Base-by-base conservation (phyloP, 2,888 invertebrate species). In the Xestia sexstrigata region DNA sequence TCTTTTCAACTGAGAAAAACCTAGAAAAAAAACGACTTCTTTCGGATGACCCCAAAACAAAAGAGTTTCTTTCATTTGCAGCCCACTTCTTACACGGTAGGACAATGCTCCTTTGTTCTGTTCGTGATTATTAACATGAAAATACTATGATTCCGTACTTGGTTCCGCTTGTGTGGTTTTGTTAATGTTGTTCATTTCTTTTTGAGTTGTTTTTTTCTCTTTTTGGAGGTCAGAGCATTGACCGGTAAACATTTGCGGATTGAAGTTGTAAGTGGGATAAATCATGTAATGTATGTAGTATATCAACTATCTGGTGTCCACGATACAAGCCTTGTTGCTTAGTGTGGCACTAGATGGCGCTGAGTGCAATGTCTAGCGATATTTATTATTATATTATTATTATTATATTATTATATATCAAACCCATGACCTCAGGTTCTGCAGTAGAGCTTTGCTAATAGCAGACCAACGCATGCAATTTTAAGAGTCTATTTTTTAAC, bases 71-170 rank as follows among this genome's bases (percentile, higher is more conserved):
- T 84, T 92, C 90, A 91, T 92, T 93, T 85, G 84, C 85, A 91
- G 83, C 85, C 89, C 91, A 91, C 92, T 93, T 89, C 93, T 94
- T 94, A 93, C 91, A 92, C 91, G 90, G 85, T 83, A 78, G 84
- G 89, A 94, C 93, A 94, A 93, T 93, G 89, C 89, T 78, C 86
- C 93, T 92, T 94, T 94, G 93, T 94, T 89, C 85, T 81, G 68
- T 81, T 76, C 87, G 89, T 88, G 90, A 92, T 93, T 93, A 94
- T 93, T 92, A 92, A 93, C 89, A 91, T 92, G 89, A 91, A 92
- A 90, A 83, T 88, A 84, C 80, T 84, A 83, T 79, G 78, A 86
- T 86, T 79, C 67, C 60, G 30, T 70, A 66, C 81, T 78, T 47
- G 76, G 79, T 78, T 86, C 70, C 73, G 71, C 88, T 78, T 58